Percentiles rank a stretch among this genome's conserved stretches.
phyloP scores from a whole-genome alignment of 2,113 vertebrate species.

The Oncorhynchus clarkii region DNA sequence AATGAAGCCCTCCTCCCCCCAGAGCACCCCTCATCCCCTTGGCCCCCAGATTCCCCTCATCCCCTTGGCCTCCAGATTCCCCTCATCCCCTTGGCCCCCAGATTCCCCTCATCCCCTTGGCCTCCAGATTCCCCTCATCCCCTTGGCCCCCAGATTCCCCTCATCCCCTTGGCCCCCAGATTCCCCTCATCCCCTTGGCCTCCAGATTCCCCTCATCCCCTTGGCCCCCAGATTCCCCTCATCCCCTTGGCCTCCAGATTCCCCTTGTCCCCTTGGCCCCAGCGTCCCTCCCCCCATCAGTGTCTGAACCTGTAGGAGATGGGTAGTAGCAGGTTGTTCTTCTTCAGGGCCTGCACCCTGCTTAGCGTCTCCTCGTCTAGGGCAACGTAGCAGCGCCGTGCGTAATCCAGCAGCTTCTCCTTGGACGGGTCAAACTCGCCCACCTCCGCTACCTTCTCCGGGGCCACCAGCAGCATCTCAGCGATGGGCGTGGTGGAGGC shows the following conservation, averaged over 20 bases:
- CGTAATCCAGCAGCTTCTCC: conserved; percentile 88
- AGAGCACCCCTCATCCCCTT: background rate
- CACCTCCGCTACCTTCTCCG: conserved; percentile 85
- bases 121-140: too few species aligned
- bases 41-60: too few species aligned
- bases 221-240: too few species aligned
- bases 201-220: too few species aligned
- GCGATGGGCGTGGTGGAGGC: conserved; percentile 89
- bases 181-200: too few species aligned
- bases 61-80: too few species aligned
- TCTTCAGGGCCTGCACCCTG: conserved; percentile 88
- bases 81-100: too few species aligned
- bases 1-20: background rate
- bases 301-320: conserved; percentile 86
- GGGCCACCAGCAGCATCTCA: conserved; percentile 85
- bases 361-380: conserved; percentile 84
- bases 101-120: too few species aligned
- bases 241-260: too few species aligned
- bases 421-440: conserved; percentile 88
- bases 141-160: background rate
- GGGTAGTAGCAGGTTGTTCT: conserved; percentile 87
- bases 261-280: background rate
- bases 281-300: conserved; percentile 33
- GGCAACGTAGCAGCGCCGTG: conserved; percentile 84
- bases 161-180: too few species aligned